Percentiles rank a stretch among this genome's conserved stretches.
phyloP scores from a whole-genome alignment of 1,140 invertebrate species.

The Archegozetes longisetosus region DNA sequence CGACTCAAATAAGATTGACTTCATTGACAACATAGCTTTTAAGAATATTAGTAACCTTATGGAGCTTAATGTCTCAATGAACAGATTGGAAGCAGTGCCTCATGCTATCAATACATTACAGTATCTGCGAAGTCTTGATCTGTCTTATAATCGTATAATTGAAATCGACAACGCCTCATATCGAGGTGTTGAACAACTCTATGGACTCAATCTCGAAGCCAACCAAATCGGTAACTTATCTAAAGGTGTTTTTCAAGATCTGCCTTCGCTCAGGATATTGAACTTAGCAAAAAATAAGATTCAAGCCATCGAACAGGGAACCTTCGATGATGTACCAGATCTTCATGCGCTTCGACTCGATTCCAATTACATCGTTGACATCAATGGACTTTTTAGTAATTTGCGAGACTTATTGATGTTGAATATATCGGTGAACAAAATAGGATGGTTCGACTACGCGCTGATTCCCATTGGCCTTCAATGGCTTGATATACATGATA shows the following conservation, averaged over 20 bases:
- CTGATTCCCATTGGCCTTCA: slow-evolving; percentile 61
- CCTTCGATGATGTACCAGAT: slow-evolving; percentile 59
- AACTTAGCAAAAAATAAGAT: slow-evolving; percentile 76
- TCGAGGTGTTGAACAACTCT: slow-evolving; percentile 57
- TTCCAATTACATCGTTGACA: slow-evolving; percentile 63
- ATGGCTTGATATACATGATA: slow-evolving; percentile 80
- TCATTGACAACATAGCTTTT: slow-evolving; percentile 23
- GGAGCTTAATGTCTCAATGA: slow-evolving; percentile 22
- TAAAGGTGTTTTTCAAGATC: slow-evolving; percentile 51
- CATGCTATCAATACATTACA: slow-evolving; percentile 25
- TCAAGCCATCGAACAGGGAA: slow-evolving; percentile 55
- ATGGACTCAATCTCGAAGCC: slow-evolving; percentile 68
- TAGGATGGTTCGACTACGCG: slow-evolving; percentile 77
- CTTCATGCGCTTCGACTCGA: slow-evolving; percentile 73
- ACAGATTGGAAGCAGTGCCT: slow-evolving; percentile 24
- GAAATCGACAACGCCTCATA: slow-evolving; percentile 53
- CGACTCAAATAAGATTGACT: slow-evolving; percentile 49
- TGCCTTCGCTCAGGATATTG: slow-evolving; percentile 67
- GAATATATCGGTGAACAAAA: slow-evolving; percentile 76
- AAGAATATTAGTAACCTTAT: slow-evolving; percentile 24
- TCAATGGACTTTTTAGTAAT: slow-evolving; percentile 64
- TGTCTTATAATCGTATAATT: slow-evolving; percentile 65
- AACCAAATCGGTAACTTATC: slow-evolving; percentile 74
- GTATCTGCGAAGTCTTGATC: slow-evolving; percentile 55
- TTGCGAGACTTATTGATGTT: slow-evolving; percentile 68